Base-by-base conservation (phyloP, 2,888 invertebrate species). In the Protodeltote pygarga region DNA sequence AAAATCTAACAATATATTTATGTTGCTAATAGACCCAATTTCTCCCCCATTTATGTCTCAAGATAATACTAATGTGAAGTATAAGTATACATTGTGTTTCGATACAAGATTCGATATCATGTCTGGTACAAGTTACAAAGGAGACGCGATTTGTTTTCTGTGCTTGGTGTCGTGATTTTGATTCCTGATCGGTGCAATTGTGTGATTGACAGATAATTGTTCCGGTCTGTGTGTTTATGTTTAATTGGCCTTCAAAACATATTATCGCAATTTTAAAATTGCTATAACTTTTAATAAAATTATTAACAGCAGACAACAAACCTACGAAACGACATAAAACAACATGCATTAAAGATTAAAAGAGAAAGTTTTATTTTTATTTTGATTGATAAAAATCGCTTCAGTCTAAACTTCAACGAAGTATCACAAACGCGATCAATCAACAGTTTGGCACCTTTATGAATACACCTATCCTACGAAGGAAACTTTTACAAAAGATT, bases 401-500 rank as follows among this genome's bases (percentile, higher is more conserved):
- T 20, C 44, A 55, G 41, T 57, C 21, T 39, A 24, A 14, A 50
- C 16, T 33, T 47, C 24, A 48, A 23, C 0, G n/a, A 23, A 19
- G 14, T 37, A 39, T 52, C 27, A 25, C 52, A 79, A 82, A 82
- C 71, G 76, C 82, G 81, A 91, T 91, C 90, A 86, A 90, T 90
- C 90, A 90, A 77, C 65, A 72, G 71, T 72, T 73, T 86, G 87
- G 85, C 87, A 83, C 75, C 73, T 83, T 88, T 85, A 87, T 91
- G 89, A 89, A 89, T 89, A 88, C 85, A 86, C 82, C 83, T 82
- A 84, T 87, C 79, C 81, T 77, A 77, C 77, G 79, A 70, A 83
- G 85, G 81, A 84, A 88, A 88, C 77, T 89, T 88, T 81, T 79
- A 88, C 85, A 89, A 89, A 89, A 88, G 85, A 89, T 90, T 89